These are phyloP conservation scores for Morpho achilles DNA, from an alignment of 2,888 invertebrate species.

Conservation along the genomic window DNA sequence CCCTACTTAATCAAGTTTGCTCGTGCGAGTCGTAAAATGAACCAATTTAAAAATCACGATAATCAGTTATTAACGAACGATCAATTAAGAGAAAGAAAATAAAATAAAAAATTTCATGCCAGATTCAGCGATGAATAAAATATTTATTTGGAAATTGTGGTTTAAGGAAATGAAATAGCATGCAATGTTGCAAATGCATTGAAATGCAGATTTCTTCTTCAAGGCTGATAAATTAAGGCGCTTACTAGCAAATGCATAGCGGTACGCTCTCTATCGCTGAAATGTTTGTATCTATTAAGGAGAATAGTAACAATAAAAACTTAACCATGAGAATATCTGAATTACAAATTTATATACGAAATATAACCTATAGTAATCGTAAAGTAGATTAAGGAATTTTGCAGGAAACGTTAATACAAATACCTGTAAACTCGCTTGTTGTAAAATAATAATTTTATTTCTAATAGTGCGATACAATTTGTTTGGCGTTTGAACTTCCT, in stretches of 20 bases:
- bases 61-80: neutral
- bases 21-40: neutral
- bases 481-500: no score
- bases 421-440: no score
- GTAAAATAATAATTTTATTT: no score
- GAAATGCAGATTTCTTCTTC: conserved; percentile 14
- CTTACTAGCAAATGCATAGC: conserved; percentile 20
- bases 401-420: no score
- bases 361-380: no score
- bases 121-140: conserved; percentile 4
- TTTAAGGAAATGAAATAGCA: conserved; percentile 11
- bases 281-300: conserved; percentile 27
- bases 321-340: neutral
- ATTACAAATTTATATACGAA: no score
- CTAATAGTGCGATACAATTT: no score
- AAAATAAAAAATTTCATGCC: neutral
- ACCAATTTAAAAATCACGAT: neutral
- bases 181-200: conserved; percentile 9
- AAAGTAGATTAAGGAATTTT: no score
- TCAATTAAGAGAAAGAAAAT: neutral
- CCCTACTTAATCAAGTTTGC: neutral
- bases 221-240: conserved; percentile 21
- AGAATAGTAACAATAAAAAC: conserved; percentile 8
- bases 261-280: conserved; percentile 21
- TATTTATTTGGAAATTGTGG: conserved; percentile 4